phyloP scores from a whole-genome alignment of 2,888 invertebrate genomes.

The Tachina lurida region DNA sequence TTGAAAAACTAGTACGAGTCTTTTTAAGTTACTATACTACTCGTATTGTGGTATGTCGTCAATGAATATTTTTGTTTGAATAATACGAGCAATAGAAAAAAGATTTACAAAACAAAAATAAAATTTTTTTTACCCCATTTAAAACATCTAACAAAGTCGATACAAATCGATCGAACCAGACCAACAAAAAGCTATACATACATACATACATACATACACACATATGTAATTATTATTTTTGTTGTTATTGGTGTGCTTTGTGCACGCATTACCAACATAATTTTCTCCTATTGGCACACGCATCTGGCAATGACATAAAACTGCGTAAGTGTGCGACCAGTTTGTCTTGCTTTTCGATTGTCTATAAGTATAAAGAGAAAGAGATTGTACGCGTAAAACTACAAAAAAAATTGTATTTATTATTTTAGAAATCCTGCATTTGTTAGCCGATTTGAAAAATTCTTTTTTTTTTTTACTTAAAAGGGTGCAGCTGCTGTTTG shows the following conservation, averaged over 20 bases:
- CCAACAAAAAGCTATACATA: constrained; percentile 7
- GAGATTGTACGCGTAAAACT: not conserved
- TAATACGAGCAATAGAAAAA: constrained; percentile 46
- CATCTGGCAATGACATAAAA: constrained; percentile 40
- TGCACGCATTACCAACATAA: constrained; percentile 36
- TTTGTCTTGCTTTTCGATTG: not conserved
- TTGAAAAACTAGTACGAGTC: constrained; percentile 44
- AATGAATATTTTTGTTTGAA: constrained; percentile 21
- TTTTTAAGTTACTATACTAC: constrained; percentile 33
- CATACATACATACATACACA: no score
- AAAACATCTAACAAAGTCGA: constrained; percentile 16
- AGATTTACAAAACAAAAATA: not conserved
- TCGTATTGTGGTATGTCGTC: constrained; percentile 31
- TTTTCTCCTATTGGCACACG: constrained; percentile 48
- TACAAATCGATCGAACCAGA: constrained; percentile 14
- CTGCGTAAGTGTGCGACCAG: not conserved
- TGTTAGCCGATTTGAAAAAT: no score
- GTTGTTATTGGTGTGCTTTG: constrained; percentile 5
- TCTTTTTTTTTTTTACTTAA: no score
- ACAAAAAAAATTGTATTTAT: not conserved
- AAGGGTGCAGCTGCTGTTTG: no score
- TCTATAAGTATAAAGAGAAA: not conserved
- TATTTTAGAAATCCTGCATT: no score
- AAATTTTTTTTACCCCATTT: constrained; percentile 61
- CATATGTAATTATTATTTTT: not conserved